Evolutionary conservation across 2,888 invertebrate species (phyloP), one percentile per base, ranked within the genome.

Genomic region (Drosophila dives): DNA sequence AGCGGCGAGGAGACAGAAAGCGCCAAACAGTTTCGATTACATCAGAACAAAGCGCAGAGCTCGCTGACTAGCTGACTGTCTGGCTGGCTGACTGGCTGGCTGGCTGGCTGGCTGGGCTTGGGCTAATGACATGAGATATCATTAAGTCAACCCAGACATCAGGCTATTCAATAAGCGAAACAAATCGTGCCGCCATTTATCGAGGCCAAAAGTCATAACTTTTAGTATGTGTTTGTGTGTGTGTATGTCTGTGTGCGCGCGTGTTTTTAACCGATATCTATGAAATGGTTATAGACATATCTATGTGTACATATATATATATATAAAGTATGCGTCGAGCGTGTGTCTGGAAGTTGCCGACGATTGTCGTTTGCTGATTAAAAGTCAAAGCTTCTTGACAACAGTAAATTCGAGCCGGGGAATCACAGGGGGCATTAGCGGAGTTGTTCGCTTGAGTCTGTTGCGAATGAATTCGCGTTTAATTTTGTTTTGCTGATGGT

Each of bases 121-220:
- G 60, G 80, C 77, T 75, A 80, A 80, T 80, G 77, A 77, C 72
- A 80, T 48, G 76, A 72, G 80, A 67, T 80, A 77, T 75, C 77
- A 76, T 77, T 77, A 80, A 61, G 49, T 49, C 49, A 33, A 20
- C 74, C 78, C 80, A 77, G 80, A 79, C 71, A 56, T 48, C 60
- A 59, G 56, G 71, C 71, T 23, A 63, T 65, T 78, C 62, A 79
- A 77, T 29, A 77, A 79, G 64, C 70, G 70, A 70, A 51, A 50
- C 33, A 65, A 65, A 75, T 63, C 75, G 76, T 70, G 73, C 74
- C 72, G 72, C 20, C 34, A 38, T 64, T 48, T 48, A 49, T 58
- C 49, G 48, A 58, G 67, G 77, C 74, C 61, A 73, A 73, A 71
- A 61, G 63, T 75, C 73, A 42, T 60, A 55, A 66, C 20, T 38